Evolutionary conservation across 2,797 vertebrate genomes (phyloP).

Genomic region (Choloepus didactylus): DNA sequence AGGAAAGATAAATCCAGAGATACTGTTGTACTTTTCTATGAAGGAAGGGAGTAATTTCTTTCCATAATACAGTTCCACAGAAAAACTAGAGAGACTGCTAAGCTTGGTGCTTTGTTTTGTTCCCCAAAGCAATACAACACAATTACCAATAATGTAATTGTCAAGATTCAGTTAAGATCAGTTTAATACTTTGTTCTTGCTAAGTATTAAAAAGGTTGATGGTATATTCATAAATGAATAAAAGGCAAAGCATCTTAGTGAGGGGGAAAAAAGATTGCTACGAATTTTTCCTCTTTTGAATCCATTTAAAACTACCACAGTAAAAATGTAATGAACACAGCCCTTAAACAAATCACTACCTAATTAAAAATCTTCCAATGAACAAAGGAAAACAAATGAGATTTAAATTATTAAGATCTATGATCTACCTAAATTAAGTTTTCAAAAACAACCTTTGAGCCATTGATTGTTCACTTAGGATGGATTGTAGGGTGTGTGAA

Average conservation of each 20-base stretch:
- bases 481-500: too few species aligned
- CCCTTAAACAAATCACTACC: conserved; percentile 32
- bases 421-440: conserved; percentile 44
- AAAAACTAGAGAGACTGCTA: conserved; percentile 18
- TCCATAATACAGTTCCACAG: background rate
- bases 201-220: conserved; percentile 48
- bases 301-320: background rate
- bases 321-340: conserved; percentile 1
- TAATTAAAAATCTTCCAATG: conserved; percentile 21
- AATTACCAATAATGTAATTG: conserved; percentile 46
- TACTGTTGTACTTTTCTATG: background rate
- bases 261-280: background rate
- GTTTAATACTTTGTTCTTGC: background rate
- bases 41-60: background rate
- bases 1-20: background rate
- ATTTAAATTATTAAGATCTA: conserved; percentile 54
- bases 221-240: background rate
- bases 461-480: too few species aligned
- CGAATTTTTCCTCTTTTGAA: conserved; percentile 54
- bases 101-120: conserved; percentile 23
- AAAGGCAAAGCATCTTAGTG: background rate
- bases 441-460: background rate
- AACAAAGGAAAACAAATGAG: conserved; percentile 38
- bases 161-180: conserved; percentile 11
- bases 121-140: background rate